These are phyloP conservation scores for Lutraria lutraria DNA, from an alignment of 2,888 invertebrate genomes.

Conservation along the genomic window DNA sequence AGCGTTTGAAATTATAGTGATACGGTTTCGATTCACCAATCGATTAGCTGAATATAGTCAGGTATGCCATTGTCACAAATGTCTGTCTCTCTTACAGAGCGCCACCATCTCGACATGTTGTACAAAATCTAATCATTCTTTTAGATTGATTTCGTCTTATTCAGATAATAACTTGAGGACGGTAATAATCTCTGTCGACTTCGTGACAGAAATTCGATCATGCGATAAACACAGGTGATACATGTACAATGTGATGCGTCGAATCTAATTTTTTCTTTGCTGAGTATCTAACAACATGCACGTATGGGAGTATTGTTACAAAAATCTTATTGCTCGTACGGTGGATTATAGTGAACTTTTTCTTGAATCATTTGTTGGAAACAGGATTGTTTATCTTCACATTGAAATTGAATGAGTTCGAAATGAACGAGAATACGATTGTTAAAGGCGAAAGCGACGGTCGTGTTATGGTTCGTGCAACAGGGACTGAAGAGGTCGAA, in stretches of 20 bases:
- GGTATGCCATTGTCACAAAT: not conserved
- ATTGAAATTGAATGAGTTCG: not conserved
- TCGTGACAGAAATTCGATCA: constrained; percentile 25
- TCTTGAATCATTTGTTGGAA: not conserved
- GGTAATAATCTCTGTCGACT: constrained; percentile 3
- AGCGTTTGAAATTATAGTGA: not conserved
- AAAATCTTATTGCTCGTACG: not conserved
- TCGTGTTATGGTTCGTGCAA: not conserved
- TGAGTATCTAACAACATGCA: not conserved
- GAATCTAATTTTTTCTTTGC: not conserved
- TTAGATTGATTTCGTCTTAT: not conserved
- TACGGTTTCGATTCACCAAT: not conserved
- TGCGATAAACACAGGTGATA: not conserved
- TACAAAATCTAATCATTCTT: not conserved
- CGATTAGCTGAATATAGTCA: not conserved
- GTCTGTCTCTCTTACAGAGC: not conserved
- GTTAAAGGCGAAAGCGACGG: not conserved
- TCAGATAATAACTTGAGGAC: not conserved
- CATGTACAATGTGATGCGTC: not conserved
- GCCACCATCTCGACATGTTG: not conserved
- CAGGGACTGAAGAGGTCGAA: not conserved
- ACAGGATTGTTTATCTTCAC: too few relatives aligned
- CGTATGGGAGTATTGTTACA: not conserved
- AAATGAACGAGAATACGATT: not conserved
- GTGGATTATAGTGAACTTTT: not conserved